Base-by-base conservation (phyloP, 2,797 vertebrate genomes). In the Semaprochilodus insignis region DNA sequence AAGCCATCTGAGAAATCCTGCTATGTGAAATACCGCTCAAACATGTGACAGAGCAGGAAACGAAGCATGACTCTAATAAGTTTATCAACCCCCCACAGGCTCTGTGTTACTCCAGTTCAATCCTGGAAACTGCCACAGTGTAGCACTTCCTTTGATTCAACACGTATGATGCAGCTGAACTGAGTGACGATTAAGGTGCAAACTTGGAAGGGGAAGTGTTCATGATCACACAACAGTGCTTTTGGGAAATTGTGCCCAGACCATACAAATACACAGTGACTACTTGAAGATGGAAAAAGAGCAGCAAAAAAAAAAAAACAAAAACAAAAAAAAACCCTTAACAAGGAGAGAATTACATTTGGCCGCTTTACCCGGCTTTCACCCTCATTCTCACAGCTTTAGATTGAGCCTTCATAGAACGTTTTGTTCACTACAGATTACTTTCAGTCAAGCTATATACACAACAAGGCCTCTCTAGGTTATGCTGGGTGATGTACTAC, bases 321-420 rank as follows among this genome's bases (percentile, higher is more conserved):
- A 65, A 31, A 31, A 8, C 7, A 25, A 27, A 14, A 62, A 34
- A 65, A 4, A 25, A 62, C 11, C 23, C 4, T 15, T 3, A 27
- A 25, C 23, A 63, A 1, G 15, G 4, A 63, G 4, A 2, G 14
- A 23, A 62, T 2, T 65, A 34, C 27, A 48, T 48, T 48, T 48
- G 10, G 44, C 44, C 44, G 44, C 44, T 10, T 67, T 40, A n/a
- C 11, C 65, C 65, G 17, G 34, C 31, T 31, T 5, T 40, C 67
- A 70, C 67, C 67, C 6, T 70, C 67, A 70, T 70, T 70, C 67
- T 70, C 21, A 48, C 67, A 48, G 67, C 67, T 70, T 70, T 23
- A 66, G 65, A 66, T 10, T 21, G 15, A 25, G 27, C 14, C 62
- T 31, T 13, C 34, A 67, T 19, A 34, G 27, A 36, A 7, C 3